Evolutionary conservation across 2,888 invertebrate genomes (phyloP).

Genomic region (Melipona bicolor): DNA sequence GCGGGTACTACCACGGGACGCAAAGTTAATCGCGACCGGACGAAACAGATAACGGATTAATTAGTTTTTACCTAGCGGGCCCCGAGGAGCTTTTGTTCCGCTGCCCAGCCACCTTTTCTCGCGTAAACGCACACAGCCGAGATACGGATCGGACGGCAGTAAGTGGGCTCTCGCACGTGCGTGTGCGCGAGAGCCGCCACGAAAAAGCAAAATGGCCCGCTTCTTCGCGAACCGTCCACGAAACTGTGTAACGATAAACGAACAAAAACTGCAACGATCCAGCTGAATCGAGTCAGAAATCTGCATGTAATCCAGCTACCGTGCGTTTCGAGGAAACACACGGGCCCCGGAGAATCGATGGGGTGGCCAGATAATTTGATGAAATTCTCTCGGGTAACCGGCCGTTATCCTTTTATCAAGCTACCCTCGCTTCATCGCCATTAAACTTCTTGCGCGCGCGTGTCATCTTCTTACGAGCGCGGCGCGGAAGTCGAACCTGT

Average conservation of each 20-base stretch:
- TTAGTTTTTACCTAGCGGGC: conserved; percentile 65
- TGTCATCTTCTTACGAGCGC: too few species aligned
- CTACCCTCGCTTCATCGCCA: neutral
- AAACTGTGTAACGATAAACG: conserved; percentile 24
- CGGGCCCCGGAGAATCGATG: conserved; percentile 46
- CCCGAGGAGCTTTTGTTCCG: conserved; percentile 32
- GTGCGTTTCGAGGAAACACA: conserved; percentile 30
- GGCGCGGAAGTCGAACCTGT: too few species aligned
- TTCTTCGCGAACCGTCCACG: conserved; percentile 26
- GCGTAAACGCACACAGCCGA: conserved; percentile 55
- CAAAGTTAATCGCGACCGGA: conserved; percentile 79
- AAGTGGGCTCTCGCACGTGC: conserved; percentile 28
- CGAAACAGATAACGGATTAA: conserved; percentile 76
- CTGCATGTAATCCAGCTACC: conserved; percentile 67
- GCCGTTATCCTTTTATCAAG: conserved; percentile 31
- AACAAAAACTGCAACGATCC: conserved; percentile 50
- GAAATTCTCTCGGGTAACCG: conserved; percentile 36
- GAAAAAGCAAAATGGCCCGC: conserved; percentile 16
- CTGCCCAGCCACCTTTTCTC: conserved; percentile 28
- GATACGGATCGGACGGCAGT: conserved; percentile 58
- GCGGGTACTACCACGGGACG: conserved; percentile 72
- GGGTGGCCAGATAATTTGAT: conserved; percentile 57
- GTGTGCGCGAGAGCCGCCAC: neutral
- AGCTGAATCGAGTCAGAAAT: conserved; percentile 53
- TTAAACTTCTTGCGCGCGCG: neutral